A percentile compares a stretch with the other conserved stretches of the same genome.
These are phyloP conservation scores for Dryadula phaetusa DNA, from an alignment of 2,888 invertebrate genomes.

Conservation along the genomic window DNA sequence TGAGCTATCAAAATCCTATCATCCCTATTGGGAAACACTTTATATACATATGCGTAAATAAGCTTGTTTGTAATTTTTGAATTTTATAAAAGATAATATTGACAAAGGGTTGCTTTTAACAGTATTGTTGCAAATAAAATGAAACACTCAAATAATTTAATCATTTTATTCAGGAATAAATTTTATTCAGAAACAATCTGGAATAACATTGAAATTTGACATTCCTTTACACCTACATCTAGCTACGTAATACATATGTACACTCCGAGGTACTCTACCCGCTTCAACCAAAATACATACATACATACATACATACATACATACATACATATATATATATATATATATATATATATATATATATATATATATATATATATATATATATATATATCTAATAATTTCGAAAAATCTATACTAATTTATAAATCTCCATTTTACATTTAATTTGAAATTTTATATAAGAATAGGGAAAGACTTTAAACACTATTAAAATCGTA, in stretches of 20 bases:
- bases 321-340: too few species aligned
- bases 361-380: too few species aligned
- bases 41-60: too few species aligned
- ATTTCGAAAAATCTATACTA: slow-evolving; percentile 57
- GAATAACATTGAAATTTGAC: slow-evolving; percentile 57
- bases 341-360: too few species aligned
- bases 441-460: slow-evolving; percentile 53
- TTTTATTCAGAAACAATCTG: slow-evolving; percentile 68
- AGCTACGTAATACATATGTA: slow-evolving; percentile 56
- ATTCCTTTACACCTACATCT: slow-evolving; percentile 46
- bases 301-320: too few species aligned
- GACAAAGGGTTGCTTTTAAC: too few species aligned
- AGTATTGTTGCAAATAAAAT: background rate
- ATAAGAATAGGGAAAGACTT: slow-evolving; percentile 54
- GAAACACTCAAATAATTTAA: slow-evolving; percentile 48
- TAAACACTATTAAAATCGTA: slow-evolving; percentile 50
- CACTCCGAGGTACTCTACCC: slow-evolving; percentile 54
- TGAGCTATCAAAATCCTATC: too few species aligned
- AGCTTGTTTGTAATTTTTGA: too few species aligned
- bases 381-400: slow-evolving; percentile 54
- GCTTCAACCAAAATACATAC: slow-evolving; percentile 73
- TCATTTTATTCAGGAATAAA: slow-evolving; percentile 78
- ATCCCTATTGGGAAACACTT: too few species aligned
- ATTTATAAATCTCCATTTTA: slow-evolving; percentile 63
- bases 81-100: too few species aligned